phyloP scores from a whole-genome alignment of 2,888 invertebrate species.

The Lottia gigantea region DNA sequence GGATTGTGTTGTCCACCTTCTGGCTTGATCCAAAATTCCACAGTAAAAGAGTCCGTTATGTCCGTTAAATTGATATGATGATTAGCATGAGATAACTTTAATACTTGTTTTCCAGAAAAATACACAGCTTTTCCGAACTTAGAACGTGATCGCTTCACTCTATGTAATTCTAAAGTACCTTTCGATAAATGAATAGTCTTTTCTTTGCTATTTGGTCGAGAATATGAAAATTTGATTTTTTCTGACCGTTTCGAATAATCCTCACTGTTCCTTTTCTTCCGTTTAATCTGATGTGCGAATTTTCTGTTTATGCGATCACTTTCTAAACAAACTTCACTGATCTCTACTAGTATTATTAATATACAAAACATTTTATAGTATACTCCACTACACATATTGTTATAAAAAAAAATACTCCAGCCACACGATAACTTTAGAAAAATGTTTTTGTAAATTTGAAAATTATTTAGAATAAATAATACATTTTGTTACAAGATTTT shows the following conservation, averaged over 20 bases:
- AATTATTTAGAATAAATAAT: background rate
- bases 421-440: too few species aligned
- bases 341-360: background rate
- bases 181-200: slow-evolving; percentile 16
- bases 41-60: slow-evolving; percentile 44
- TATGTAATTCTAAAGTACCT: slow-evolving; percentile 22
- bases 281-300: background rate
- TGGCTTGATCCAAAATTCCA: slow-evolving; percentile 52
- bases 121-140: slow-evolving; percentile 41
- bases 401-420: too few species aligned
- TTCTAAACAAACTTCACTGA: background rate
- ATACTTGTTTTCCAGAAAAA: slow-evolving; percentile 40
- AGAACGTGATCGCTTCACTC: background rate
- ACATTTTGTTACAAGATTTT: background rate
- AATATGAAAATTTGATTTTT: background rate
- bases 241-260: background rate
- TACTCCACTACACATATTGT: background rate
- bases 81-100: slow-evolving; percentile 30
- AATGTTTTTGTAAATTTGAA: slow-evolving; percentile 7
- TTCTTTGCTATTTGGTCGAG: background rate
- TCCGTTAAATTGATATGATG: slow-evolving; percentile 25
- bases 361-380: background rate
- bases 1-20: slow-evolving; percentile 55
- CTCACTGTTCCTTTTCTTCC: background rate
- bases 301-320: background rate